phyloP scores from a whole-genome alignment of 1,140 invertebrate species.

The Acromyrmex echinatior region DNA sequence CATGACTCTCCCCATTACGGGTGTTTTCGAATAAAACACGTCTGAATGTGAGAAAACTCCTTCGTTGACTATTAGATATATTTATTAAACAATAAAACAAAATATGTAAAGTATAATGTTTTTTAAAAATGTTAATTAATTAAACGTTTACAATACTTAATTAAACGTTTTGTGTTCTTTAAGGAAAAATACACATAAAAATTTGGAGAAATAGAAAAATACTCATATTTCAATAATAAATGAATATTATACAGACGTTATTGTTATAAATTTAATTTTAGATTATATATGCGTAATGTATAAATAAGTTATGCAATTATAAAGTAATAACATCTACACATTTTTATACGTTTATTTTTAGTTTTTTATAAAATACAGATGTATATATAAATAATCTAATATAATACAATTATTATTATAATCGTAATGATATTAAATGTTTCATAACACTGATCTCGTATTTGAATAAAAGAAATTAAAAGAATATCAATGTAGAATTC shows the following conservation, averaged over 20 bases:
- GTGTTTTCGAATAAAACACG: background rate
- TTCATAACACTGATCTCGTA: too few species aligned
- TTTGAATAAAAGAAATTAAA: background rate
- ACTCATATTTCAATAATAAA: background rate
- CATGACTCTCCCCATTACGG: background rate
- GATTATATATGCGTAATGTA: background rate
- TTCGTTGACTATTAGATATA: background rate
- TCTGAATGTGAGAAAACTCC: background rate
- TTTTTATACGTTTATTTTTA: too few species aligned
- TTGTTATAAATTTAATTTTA: background rate
- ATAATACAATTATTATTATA: too few species aligned
- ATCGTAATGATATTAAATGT: too few species aligned
- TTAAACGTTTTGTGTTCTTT: background rate
- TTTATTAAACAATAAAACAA: background rate
- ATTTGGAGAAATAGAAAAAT: background rate
- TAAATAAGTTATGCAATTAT: too few species aligned
- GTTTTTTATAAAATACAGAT: too few species aligned
- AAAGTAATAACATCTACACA: too few species aligned
- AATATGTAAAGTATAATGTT: background rate
- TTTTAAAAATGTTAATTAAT: background rate
- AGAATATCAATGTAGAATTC: too few species aligned
- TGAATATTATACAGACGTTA: background rate
- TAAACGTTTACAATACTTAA: background rate
- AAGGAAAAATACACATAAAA: background rate
- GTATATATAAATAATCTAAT: too few species aligned